Evolutionary conservation across 2,113 vertebrate genomes (phyloP).

Genomic region (Pyrgilauda ruficollis): DNA sequence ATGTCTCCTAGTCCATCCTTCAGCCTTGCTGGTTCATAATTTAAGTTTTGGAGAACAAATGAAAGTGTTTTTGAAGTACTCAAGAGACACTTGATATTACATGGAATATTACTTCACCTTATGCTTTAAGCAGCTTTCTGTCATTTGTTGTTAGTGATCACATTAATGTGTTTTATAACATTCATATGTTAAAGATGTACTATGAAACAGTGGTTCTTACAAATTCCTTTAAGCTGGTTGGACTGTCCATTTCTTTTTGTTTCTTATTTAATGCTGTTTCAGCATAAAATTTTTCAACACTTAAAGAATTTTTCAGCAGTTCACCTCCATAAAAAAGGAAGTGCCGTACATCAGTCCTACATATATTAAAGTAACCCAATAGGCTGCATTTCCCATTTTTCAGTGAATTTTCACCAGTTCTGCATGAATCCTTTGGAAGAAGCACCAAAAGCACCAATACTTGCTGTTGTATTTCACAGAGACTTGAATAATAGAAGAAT

Average conservation of each 20-base stretch:
- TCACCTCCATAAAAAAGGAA: neutral
- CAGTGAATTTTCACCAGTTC: neutral
- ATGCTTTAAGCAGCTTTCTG: neutral
- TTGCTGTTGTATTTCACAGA: neutral
- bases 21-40: neutral
- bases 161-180: fast-evolving
- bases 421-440: neutral
- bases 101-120: neutral
- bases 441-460: neutral
- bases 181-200: neutral
- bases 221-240: neutral
- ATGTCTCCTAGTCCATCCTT: neutral
- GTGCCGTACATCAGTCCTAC: neutral
- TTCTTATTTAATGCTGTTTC: neutral
- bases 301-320: neutral
- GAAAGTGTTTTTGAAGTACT: neutral
- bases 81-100: neutral
- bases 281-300: too few species aligned
- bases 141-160: neutral
- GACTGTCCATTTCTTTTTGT: neutral
- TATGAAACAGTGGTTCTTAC: neutral
- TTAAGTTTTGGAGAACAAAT: neutral
- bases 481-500: neutral
- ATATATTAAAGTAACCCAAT: neutral
- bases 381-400: neutral